Evolutionary conservation across 2,888 invertebrate genomes (phyloP).

Genomic region (Nephrotoma flavescens): DNA sequence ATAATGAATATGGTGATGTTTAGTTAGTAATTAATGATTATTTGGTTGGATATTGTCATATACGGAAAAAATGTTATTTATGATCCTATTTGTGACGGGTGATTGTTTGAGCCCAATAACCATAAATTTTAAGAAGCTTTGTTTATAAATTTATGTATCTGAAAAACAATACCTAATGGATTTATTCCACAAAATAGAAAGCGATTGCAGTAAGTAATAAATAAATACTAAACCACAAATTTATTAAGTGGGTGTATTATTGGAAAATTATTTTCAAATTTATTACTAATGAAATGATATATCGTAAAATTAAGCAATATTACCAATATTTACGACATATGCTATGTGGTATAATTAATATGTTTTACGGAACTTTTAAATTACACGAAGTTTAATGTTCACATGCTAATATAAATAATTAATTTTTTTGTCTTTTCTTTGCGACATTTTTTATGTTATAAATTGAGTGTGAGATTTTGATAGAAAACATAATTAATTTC

Average conservation of each 20-base stretch:
- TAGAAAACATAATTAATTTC: not conserved
- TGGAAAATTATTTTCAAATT: not conserved
- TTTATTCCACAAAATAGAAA: not conserved
- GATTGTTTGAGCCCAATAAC: not conserved
- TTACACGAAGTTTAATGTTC: not conserved
- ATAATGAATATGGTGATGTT: too few species aligned
- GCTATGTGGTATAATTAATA: not conserved
- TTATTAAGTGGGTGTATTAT: not conserved
- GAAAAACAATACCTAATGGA: not conserved
- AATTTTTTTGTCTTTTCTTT: not conserved
- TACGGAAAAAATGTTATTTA: not conserved
- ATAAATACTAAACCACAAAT: not conserved
- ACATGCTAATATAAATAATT: not conserved
- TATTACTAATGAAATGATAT: not conserved
- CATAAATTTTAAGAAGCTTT: not conserved
- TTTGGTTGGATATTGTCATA: not conserved
- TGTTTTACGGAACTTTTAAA: not conserved
- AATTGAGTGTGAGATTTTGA: not conserved
- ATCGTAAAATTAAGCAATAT: not conserved
- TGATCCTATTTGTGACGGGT: not conserved
- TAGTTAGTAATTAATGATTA: too few species aligned
- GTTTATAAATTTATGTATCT: not conserved
- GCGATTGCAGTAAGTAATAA: not conserved
- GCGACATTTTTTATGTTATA: not conserved
- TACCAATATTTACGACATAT: not conserved